phyloP scores from a whole-genome alignment of 2,113 vertebrate genomes.

The Empidonax traillii region DNA sequence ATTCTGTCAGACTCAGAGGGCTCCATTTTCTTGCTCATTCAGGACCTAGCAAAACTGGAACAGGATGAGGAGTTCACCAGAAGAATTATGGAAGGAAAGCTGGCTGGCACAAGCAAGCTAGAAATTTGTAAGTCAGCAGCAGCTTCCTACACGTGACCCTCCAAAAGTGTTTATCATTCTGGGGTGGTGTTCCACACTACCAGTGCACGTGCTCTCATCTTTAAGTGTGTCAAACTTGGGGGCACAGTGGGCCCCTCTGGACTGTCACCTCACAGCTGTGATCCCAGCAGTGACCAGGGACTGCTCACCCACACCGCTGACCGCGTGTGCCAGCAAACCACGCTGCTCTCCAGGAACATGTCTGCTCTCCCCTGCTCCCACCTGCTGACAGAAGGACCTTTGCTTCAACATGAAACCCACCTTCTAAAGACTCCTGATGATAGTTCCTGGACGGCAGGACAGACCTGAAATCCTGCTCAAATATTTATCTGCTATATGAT shows the following conservation, averaged over 20 bases:
- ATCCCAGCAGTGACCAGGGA: background rate
- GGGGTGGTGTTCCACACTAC: background rate
- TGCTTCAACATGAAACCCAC: background rate
- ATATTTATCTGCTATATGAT: background rate
- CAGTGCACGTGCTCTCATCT: background rate
- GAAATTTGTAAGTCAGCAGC: background rate
- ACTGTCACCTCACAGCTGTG: background rate
- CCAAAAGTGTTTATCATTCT: background rate
- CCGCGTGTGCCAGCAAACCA: background rate
- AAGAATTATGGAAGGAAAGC: background rate
- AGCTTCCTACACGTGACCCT: background rate
- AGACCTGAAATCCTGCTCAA: background rate
- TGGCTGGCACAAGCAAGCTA: background rate
- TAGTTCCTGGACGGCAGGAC: background rate
- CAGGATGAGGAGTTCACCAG: background rate
- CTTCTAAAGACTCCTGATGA: background rate
- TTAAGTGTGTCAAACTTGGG: rapidly evolving
- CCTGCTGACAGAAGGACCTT: background rate
- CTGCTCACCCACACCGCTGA: background rate
- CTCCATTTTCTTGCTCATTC: background rate
- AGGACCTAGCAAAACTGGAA: background rate
- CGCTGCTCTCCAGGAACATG: background rate
- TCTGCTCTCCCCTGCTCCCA: background rate
- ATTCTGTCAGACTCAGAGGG: background rate
- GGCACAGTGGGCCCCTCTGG: too few relatives aligned